A percentile compares a stretch with the other conserved stretches of the same genome.
Conservation (phyloP, 2,888 invertebrate species). For the Merodon equestris region DNA sequence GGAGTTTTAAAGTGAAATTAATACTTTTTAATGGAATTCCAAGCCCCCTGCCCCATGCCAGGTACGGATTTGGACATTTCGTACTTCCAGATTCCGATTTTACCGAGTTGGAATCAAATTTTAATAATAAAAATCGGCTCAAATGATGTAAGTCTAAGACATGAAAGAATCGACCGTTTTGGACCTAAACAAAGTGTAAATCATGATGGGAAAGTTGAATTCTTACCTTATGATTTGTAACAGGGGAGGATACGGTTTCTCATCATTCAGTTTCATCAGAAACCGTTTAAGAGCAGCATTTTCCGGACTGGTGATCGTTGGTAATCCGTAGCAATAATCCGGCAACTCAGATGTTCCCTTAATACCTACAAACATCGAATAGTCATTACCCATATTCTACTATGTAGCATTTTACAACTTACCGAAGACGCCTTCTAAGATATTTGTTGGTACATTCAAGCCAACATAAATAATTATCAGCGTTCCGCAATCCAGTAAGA, state of each 20-base stretch:
- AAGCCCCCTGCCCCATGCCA: too few species aligned
- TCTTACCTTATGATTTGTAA: constrained; percentile 89
- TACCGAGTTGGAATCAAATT: too few species aligned
- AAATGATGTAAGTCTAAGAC: too few species aligned
- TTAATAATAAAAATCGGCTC: too few species aligned
- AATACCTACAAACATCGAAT: constrained; percentile 80
- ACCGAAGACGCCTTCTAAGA: constrained; percentile 87
- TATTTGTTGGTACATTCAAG: constrained; percentile 86
- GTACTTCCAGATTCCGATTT: too few species aligned
- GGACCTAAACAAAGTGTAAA: too few species aligned
- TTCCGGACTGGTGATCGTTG: constrained; percentile 86
- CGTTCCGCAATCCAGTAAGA: constrained; percentile 93
- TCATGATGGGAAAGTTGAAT: too few species aligned
- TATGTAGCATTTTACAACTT: constrained; percentile 40
- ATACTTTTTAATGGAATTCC: too few species aligned
- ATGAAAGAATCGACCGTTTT: too few species aligned
- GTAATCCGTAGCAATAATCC: constrained; percentile 88
- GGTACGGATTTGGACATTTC: too few species aligned
- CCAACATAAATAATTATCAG: constrained; percentile 91
- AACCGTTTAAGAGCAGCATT: constrained; percentile 89
- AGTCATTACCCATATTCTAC: neutral
- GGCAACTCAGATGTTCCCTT: constrained; percentile 85
- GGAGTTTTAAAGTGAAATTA: too few species aligned
- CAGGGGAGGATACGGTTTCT: constrained; percentile 88
- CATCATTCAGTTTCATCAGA: constrained; percentile 89